Base-by-base conservation (phyloP, 2,797 vertebrate species). In the Bradypus variegatus region DNA sequence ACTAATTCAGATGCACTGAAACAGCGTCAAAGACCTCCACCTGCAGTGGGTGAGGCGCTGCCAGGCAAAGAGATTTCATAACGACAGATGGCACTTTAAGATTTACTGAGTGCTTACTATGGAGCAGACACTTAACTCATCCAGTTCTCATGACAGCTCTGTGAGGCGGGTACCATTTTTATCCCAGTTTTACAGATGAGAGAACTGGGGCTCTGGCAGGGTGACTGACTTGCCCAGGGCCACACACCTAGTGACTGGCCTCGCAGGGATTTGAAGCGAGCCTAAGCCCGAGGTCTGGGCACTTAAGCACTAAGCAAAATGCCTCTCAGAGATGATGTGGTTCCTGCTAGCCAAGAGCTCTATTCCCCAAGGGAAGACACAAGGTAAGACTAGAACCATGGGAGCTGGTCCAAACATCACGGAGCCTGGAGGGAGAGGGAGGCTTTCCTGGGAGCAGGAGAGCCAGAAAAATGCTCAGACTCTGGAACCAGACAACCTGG, bases 401-500 rank as follows among this genome's bases (percentile, higher is more conserved):
- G 29, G 15, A 25, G 53, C 31, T 1, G 0, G 77, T 16, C 77
- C 84, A 69, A 31, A 58, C 12, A 75, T 38, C 10, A 50, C 0
- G 3, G 33, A 33, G 80, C 60, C 23, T 18, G 25, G 64, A 7
- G 7, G 18, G 7, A 76, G 58, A 76, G 58, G 53, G 6, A 6
- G 36, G 84, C 45, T 79, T 45, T 86, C 70, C 76, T 11, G 11
- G 65, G 62, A 64, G 0, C 50, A 19, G n/a, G 6, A 31, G 11
- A 31, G 23, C 36, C 60, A 29, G 53, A 79, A 18, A 29, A 25
- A 41, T 53, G 78, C 29, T 55, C 15, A 0, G 21, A 77, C 0
- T 0, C 58, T 25, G 41, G 1, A 11, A 60, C 60, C 55, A 60
- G 73, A 41, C 77, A 41, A 60, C 27, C 4, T 0, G 2, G n/a